Conservation (phyloP, 2,888 invertebrate species). For the Germaria angustata region DNA sequence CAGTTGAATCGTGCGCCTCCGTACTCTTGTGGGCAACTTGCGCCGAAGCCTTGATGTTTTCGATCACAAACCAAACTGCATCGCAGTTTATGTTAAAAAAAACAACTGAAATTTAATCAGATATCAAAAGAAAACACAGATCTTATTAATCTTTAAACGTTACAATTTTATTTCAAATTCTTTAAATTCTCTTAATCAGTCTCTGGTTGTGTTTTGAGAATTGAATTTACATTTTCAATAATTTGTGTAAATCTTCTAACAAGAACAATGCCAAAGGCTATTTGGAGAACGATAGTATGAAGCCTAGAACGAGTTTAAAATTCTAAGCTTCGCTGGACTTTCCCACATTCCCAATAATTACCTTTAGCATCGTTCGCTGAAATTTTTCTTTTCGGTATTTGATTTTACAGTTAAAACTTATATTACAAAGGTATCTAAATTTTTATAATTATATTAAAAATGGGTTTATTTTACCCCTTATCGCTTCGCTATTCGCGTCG, state of each 20-base stretch:
- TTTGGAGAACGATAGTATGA: background rate
- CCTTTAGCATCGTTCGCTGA: background rate
- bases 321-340: background rate
- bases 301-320: background rate
- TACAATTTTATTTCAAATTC: constrained; percentile 52
- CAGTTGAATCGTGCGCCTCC: too few relatives aligned
- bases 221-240: constrained; percentile 29
- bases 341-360: background rate
- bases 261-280: background rate
- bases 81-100: too few relatives aligned
- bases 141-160: background rate
- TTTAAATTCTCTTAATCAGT: constrained; percentile 59
- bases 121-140: background rate
- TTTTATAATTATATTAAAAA: background rate
- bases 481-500: background rate
- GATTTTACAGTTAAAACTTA: background rate
- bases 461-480: background rate
- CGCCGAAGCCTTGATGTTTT: too few relatives aligned
- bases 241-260: constrained; percentile 4
- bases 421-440: background rate
- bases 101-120: too few relatives aligned
- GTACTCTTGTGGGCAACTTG: too few relatives aligned
- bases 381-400: background rate
- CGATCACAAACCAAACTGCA: too few relatives aligned
- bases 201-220: constrained; percentile 53